A percentile compares a stretch with the other conserved stretches of the same genome.
Conservation (phyloP, 1,140 invertebrate species). For the Holotrichia oblita region DNA sequence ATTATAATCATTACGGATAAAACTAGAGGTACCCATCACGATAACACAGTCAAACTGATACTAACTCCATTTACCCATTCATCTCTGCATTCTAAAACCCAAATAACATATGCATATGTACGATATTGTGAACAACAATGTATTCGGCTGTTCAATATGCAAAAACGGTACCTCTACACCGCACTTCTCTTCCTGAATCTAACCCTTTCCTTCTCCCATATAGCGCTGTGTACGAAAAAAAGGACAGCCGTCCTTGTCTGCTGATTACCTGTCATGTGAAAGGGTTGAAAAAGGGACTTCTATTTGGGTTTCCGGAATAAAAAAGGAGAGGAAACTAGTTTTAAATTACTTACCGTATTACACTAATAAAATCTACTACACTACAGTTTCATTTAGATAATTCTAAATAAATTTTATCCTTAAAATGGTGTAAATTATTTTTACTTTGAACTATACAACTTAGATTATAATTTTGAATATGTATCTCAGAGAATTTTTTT, state of each 20-base stretch:
- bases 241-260: not conserved
- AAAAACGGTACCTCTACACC: slow-evolving; percentile 46
- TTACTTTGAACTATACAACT: too few relatives aligned
- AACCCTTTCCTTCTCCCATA: slow-evolving; percentile 47
- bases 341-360: slow-evolving; percentile 15
- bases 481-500: too few relatives aligned
- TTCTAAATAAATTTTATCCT: not conserved
- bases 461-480: too few relatives aligned
- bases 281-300: slow-evolving; percentile 47
- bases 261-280: slow-evolving; percentile 46
- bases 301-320: slow-evolving; percentile 46
- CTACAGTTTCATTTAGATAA: not conserved
- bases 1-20: not conserved
- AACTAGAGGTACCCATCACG: not conserved
- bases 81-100: slow-evolving; percentile 41
- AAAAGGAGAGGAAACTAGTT: slow-evolving; percentile 39
- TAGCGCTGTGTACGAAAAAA: not conserved
- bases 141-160: slow-evolving; percentile 50
- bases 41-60: slow-evolving; percentile 9
- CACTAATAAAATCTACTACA: slow-evolving; percentile 21
- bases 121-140: slow-evolving; percentile 46
- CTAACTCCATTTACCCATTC: slow-evolving; percentile 23
- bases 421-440: not conserved
- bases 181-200: slow-evolving; percentile 32
- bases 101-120: slow-evolving; percentile 49